Conservation (phyloP, 2,113 vertebrate genomes). For the Charina bottae region DNA sequence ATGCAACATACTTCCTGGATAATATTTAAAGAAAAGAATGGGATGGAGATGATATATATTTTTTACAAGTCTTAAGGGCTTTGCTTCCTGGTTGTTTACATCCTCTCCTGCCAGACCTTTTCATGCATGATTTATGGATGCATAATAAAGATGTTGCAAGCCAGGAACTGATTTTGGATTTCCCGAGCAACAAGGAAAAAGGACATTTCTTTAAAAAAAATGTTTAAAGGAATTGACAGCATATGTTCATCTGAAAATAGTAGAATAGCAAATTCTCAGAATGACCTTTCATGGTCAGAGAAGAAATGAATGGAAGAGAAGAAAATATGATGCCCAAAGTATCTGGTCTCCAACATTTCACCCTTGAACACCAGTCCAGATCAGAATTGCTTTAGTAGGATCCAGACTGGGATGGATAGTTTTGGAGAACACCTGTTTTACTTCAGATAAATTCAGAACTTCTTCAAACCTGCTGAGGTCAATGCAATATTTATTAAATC, state of each 20-base stretch:
- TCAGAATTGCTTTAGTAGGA: neutral
- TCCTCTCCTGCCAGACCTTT: constrained; percentile 55
- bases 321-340: neutral
- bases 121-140: constrained; percentile 68
- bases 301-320: neutral
- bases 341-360: neutral
- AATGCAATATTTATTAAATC: too few relatives aligned
- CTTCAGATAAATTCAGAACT: too few relatives aligned
- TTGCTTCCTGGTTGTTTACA: constrained; percentile 63
- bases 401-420: too few relatives aligned
- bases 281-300: too few relatives aligned
- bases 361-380: neutral
- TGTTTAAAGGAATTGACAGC: neutral
- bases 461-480: too few relatives aligned
- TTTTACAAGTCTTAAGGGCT: constrained; percentile 67
- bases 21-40: constrained; percentile 58
- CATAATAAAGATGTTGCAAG: constrained; percentile 65
- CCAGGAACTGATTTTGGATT: constrained; percentile 59
- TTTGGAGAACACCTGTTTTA: too few relatives aligned
- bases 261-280: neutral
- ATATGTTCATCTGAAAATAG: neutral
- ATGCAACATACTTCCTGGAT: constrained; percentile 27
- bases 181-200: constrained; percentile 56
- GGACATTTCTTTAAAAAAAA: constrained; percentile 24
- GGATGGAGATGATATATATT: constrained; percentile 63